A percentile compares a stretch with the other conserved stretches of the same genome.
Evolutionary conservation across 2,797 vertebrate genomes (phyloP).

Genomic region (Chloroceryle amazona): DNA sequence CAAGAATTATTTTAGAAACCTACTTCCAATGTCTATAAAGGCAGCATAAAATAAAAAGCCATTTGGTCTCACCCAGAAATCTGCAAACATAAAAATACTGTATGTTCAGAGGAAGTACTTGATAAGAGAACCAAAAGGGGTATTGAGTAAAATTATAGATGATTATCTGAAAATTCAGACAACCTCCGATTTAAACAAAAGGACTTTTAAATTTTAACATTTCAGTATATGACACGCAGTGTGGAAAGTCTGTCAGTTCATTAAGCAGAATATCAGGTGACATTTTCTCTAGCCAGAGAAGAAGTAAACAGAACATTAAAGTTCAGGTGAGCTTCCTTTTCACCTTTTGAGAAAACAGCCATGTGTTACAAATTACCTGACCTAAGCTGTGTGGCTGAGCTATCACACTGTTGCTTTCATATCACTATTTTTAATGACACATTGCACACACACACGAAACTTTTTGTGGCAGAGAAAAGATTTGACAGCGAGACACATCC

Average conservation of each 20-base stretch:
- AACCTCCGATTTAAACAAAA: background rate
- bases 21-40: background rate
- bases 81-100: background rate
- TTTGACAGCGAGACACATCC: background rate
- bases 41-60: background rate
- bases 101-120: background rate
- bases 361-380: background rate
- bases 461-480: background rate
- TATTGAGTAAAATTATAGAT: background rate
- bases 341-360: background rate
- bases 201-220: background rate
- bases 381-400: background rate
- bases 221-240: background rate
- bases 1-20: background rate
- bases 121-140: background rate
- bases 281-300: background rate
- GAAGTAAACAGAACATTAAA: background rate
- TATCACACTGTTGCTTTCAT: background rate
- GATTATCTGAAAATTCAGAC: background rate
- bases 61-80: background rate
- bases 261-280: background rate
- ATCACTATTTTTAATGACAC: background rate
- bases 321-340: background rate
- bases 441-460: background rate
- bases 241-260: background rate